Conservation (phyloP, 2,888 invertebrate genomes). For the Agrenia bidenticulata region DNA sequence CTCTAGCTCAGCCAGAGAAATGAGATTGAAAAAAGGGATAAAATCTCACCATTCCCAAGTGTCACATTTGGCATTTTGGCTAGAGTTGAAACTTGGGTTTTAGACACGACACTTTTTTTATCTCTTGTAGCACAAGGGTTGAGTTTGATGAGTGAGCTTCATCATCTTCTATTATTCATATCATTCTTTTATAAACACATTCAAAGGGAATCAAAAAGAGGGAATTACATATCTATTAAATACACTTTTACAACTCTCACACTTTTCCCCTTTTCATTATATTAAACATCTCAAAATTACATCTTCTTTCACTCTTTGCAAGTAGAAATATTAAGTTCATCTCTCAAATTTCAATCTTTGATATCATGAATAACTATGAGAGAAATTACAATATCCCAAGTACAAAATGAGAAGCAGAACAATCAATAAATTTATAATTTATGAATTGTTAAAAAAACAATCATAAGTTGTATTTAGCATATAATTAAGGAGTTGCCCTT, state of each 20-base stretch:
- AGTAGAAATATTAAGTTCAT: too few relatives aligned
- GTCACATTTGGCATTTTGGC: conserved; percentile 31
- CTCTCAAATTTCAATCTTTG: too few relatives aligned
- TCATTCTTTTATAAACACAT: not conserved
- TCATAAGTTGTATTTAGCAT: too few relatives aligned
- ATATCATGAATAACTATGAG: too few relatives aligned
- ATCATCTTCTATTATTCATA: conserved; percentile 53
- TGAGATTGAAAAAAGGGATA: conserved; percentile 15
- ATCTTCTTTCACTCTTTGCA: too few relatives aligned
- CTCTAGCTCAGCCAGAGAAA: not conserved
- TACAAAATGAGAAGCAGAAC: too few relatives aligned
- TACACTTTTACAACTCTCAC: not conserved
- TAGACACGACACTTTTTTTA: not conserved
- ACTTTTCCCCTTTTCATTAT: too few relatives aligned
- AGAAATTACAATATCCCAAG: too few relatives aligned
- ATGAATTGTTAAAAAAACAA: too few relatives aligned
- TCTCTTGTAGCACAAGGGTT: conserved; percentile 49
- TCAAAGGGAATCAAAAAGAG: not conserved
- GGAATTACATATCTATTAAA: not conserved
- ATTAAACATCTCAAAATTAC: too few relatives aligned
- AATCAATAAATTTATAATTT: too few relatives aligned
- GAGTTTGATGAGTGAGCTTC: conserved; percentile 53
- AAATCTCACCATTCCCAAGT: conserved; percentile 27
- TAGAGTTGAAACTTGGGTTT: not conserved
- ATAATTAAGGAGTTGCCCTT: too few relatives aligned